Evolutionary conservation across 1,140 invertebrate species (phyloP).

Genomic region (Popillia japonica): DNA sequence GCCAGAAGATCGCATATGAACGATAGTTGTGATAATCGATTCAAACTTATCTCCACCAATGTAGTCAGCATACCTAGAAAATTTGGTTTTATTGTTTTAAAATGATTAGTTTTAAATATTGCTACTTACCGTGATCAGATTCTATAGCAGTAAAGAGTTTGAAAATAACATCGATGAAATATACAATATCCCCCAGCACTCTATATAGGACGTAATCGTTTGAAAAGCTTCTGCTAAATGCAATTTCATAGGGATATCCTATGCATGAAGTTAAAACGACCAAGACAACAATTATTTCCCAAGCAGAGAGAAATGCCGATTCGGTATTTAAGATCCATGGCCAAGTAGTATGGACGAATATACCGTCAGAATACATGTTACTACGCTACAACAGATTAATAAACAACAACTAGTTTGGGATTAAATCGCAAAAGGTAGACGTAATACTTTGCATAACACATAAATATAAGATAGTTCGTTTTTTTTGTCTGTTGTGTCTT

Average conservation of each 20-base stretch:
- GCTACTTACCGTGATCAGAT: slow-evolving; percentile 25
- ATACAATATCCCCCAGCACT: slow-evolving; percentile 19
- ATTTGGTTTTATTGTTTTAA: background rate
- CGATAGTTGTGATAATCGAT: slow-evolving; percentile 9
- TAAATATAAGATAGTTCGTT: background rate
- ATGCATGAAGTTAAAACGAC: background rate
- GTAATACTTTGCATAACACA: slow-evolving; percentile 1
- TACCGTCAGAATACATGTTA: slow-evolving; percentile 14
- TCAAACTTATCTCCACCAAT: slow-evolving; percentile 26
- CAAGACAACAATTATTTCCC: slow-evolving; percentile 20
- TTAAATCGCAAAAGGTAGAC: too few species aligned
- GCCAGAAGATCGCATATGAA: slow-evolving; percentile 19
- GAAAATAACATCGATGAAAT: slow-evolving; percentile 12
- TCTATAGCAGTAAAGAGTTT: slow-evolving; percentile 36
- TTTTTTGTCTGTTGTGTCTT: background rate
- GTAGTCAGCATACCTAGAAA: slow-evolving; percentile 15
- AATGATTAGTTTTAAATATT: background rate
- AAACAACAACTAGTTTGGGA: too few species aligned
- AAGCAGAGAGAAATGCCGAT: slow-evolving; percentile 16
- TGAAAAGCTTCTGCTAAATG: background rate
- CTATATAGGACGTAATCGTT: background rate
- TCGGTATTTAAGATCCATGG: slow-evolving; percentile 34
- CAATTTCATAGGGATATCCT: slow-evolving; percentile 37
- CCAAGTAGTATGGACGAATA: slow-evolving; percentile 18
- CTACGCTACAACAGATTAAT: background rate